phyloP scores from a whole-genome alignment of 2,888 invertebrate species.

The Drosophila monieri region DNA sequence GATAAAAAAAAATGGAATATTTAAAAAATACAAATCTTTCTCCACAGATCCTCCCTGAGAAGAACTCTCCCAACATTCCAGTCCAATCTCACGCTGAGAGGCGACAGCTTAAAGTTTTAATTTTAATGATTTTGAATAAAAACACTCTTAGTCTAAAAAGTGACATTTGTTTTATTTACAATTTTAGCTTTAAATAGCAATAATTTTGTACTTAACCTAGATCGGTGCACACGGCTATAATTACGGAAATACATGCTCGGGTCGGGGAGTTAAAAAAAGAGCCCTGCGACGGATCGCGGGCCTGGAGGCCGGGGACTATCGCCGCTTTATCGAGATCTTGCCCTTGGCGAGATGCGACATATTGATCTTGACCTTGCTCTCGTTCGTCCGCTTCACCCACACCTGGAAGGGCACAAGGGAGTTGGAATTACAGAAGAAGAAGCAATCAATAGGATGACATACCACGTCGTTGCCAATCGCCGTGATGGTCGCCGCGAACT shows the following conservation, averaged over 20 bases:
- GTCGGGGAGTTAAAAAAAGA: background rate
- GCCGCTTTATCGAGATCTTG: constrained; percentile 93
- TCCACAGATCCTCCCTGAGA: too few species aligned
- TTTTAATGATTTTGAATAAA: too few species aligned
- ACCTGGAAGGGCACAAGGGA: constrained; percentile 87
- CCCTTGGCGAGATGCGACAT: constrained; percentile 93
- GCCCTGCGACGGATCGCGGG: background rate
- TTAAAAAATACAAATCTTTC: too few species aligned
- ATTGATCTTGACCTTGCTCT: constrained; percentile 92
- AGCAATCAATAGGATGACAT: constrained; percentile 71
- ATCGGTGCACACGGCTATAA: too few species aligned
- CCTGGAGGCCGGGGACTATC: constrained; percentile 80
- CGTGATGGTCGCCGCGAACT: constrained; percentile 95
- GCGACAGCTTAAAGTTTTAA: too few species aligned
- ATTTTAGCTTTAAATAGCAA: too few species aligned
- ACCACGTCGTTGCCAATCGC: constrained; percentile 96
- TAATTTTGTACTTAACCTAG: too few species aligned
- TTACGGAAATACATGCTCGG: constrained; percentile 8
- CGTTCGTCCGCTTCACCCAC: constrained; percentile 93
- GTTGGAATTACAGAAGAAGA: background rate
- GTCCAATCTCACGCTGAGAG: too few species aligned
- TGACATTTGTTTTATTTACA: too few species aligned
- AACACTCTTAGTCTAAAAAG: too few species aligned
- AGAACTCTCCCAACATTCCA: too few species aligned
- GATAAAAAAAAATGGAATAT: too few species aligned